A percentile compares a stretch with the other conserved stretches of the same genome.
These are phyloP conservation scores for Piscicola geometra DNA, from an alignment of 2,888 invertebrate genomes.

Conservation along the genomic window DNA sequence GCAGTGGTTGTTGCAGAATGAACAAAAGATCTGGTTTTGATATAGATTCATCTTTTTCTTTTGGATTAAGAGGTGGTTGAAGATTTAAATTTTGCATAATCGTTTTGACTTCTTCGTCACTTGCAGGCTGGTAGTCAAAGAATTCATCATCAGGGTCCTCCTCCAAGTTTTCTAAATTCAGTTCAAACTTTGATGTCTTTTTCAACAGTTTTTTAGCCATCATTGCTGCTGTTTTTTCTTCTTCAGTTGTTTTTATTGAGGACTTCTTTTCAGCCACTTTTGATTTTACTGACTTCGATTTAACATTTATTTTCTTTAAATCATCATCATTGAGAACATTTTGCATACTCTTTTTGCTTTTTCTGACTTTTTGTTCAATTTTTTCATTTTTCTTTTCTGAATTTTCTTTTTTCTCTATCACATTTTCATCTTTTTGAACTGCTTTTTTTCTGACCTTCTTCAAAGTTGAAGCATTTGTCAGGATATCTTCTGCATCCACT, in stretches of 20 bases:
- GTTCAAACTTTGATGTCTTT: no score
- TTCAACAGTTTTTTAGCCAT: neutral
- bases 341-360: no score
- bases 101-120: neutral
- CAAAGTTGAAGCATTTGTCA: no score
- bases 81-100: neutral
- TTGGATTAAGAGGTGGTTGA: neutral
- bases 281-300: neutral
- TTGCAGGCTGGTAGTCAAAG: neutral
- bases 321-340: no score
- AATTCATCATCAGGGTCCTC: conserved; percentile 15
- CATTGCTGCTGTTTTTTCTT: neutral
- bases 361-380: no score
- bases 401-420: no score
- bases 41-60: neutral
- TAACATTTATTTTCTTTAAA: neutral
- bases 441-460: no score
- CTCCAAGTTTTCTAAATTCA: neutral
- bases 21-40: no score
- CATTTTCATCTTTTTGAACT: no score
- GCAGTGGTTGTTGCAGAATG: neutral
- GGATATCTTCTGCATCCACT: no score
- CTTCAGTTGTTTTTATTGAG: neutral
- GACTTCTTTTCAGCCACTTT: neutral
- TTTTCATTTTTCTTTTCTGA: no score